Conservation (phyloP, 2,797 vertebrate genomes). For the Pampus argenteus region DNA sequence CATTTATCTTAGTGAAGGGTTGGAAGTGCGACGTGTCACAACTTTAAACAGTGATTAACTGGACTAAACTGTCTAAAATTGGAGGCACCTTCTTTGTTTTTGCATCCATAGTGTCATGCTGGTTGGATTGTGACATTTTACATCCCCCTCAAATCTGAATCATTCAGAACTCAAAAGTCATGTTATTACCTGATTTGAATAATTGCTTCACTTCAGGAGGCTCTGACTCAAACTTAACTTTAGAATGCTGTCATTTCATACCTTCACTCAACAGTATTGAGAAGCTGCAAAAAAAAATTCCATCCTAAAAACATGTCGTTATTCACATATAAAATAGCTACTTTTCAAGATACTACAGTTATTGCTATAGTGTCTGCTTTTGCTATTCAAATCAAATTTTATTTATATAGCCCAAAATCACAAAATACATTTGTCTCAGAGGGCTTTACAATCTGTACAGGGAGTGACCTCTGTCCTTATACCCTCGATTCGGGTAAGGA, state of each 20-base stretch:
- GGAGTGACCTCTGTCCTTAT: too few species aligned
- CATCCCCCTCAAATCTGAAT: conserved; percentile 7
- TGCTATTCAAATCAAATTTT: too few species aligned
- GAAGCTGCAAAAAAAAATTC: not conserved
- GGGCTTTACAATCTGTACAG: too few species aligned
- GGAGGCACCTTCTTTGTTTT: conserved; percentile 21
- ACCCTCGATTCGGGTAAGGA: too few species aligned
- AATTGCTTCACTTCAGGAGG: conserved; percentile 4
- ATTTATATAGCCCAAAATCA: too few species aligned
- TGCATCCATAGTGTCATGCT: conserved; percentile 2
- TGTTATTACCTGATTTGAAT: conserved; percentile 23
- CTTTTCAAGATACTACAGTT: not conserved
- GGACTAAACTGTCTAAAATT: conserved; percentile 14
- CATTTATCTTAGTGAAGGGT: conserved; percentile 19
- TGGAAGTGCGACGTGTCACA: conserved; percentile 2
- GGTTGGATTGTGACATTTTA: conserved; percentile 9
- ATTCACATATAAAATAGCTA: not conserved
- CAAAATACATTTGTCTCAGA: too few species aligned
- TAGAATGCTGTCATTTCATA: not conserved
- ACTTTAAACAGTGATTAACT: conserved; percentile 34
- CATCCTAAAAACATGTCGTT: not conserved
- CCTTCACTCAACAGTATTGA: not conserved
- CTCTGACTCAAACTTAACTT: not conserved
- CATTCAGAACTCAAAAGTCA: conserved; percentile 5
- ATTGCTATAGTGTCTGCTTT: too few species aligned